Percentiles rank a stretch among this genome's conserved stretches.
These are phyloP conservation scores for Formica aserva DNA, from an alignment of 2,888 invertebrate genomes.

Conservation along the genomic window DNA sequence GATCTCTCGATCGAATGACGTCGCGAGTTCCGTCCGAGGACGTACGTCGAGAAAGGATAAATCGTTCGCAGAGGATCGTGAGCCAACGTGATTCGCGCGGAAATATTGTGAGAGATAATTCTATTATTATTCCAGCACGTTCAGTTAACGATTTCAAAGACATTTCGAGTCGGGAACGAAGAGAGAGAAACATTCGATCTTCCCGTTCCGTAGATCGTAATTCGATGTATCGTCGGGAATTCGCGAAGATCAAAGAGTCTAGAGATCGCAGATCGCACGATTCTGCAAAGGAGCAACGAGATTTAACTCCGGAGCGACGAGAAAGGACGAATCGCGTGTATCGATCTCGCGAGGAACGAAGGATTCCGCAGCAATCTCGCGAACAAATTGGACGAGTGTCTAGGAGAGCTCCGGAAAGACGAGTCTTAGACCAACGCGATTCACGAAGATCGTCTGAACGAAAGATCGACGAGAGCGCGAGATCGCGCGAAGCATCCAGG, in stretches of 20 bases:
- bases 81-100: slow-evolving; percentile 8
- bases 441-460: slow-evolving; percentile 13
- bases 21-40: background rate
- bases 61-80: background rate
- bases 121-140: background rate
- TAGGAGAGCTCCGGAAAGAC: slow-evolving; percentile 12
- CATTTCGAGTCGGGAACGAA: slow-evolving; percentile 31
- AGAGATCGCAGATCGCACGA: background rate
- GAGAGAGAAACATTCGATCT: slow-evolving; percentile 9
- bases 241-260: background rate
- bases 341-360: slow-evolving; percentile 15
- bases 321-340: background rate
- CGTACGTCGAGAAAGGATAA: slow-evolving; percentile 37
- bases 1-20: slow-evolving; percentile 20
- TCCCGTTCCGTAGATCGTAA: slow-evolving; percentile 18
- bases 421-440: slow-evolving; percentile 25
- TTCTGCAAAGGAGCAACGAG: slow-evolving; percentile 35
- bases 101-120: slow-evolving; percentile 1
- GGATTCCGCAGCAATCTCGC: background rate
- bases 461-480: background rate
- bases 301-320: slow-evolving; percentile 9
- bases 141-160: slow-evolving; percentile 1
- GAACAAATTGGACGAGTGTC: slow-evolving; percentile 9
- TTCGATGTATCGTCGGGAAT: slow-evolving; percentile 18
- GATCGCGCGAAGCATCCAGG: slow-evolving; percentile 12